Evolutionary conservation across 1,140 invertebrate genomes (phyloP).

Genomic region (Asbolus verrucosus): DNA sequence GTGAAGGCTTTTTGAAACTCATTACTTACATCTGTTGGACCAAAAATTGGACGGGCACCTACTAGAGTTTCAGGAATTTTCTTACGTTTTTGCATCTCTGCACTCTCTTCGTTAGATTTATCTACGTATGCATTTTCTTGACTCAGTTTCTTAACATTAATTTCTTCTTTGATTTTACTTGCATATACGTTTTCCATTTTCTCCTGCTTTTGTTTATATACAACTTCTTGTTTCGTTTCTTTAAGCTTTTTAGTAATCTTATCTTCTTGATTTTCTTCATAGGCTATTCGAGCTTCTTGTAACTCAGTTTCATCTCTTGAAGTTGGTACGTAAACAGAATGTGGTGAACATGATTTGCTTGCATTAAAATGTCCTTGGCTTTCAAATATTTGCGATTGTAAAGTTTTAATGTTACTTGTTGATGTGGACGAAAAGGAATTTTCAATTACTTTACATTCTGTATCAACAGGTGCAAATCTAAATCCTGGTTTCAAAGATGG

Average conservation of each 20-base stretch:
- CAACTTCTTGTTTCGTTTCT: constrained; percentile 51
- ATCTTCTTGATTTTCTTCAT: constrained; percentile 46
- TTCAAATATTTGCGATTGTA: constrained; percentile 63
- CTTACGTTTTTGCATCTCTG: constrained; percentile 50
- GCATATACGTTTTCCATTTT: too few species aligned
- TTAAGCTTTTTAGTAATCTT: constrained; percentile 41
- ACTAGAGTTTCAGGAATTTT: constrained; percentile 63
- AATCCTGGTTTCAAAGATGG: constrained; percentile 58
- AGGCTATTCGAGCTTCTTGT: constrained; percentile 57
- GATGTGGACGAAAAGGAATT: constrained; percentile 44
- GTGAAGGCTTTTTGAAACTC: constrained; percentile 63
- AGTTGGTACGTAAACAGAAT: constrained; percentile 59
- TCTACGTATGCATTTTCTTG: background rate
- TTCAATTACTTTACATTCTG: constrained; percentile 53
- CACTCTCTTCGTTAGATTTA: background rate
- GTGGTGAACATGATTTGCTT: constrained; percentile 56
- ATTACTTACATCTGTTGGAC: constrained; percentile 61
- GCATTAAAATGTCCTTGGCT: constrained; percentile 63
- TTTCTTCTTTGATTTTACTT: too few species aligned
- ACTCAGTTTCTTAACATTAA: too few species aligned
- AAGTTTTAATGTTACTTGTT: constrained; percentile 47
- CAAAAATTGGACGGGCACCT: constrained; percentile 64
- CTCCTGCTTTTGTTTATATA: too few species aligned
- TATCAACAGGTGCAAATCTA: constrained; percentile 54
- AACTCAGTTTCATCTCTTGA: constrained; percentile 52